Evolutionary conservation across 2,888 invertebrate genomes (phyloP).

Genomic region (Arge pagana): DNA sequence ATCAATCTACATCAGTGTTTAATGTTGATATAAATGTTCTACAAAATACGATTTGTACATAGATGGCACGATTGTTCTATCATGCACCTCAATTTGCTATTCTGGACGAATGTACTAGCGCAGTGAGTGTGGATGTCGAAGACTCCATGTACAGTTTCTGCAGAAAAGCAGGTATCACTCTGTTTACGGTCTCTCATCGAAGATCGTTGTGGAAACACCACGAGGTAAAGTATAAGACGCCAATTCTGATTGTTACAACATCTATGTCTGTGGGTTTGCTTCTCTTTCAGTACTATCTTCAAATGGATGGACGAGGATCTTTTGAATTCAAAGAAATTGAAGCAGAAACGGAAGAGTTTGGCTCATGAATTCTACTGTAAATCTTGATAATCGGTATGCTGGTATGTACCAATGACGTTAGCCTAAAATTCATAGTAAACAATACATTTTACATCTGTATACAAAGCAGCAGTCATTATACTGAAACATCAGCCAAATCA

Average conservation of each 20-base stretch:
- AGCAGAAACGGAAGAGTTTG: constrained; percentile 86
- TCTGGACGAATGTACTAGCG: constrained; percentile 97
- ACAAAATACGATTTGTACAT: too few relatives aligned
- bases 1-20: constrained; percentile 10
- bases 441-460: too few relatives aligned
- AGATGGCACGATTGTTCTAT: constrained; percentile 97
- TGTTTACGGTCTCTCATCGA: constrained; percentile 97
- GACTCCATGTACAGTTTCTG: constrained; percentile 97
- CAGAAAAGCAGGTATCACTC: constrained; percentile 79
- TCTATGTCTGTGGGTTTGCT: background rate
- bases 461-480: too few relatives aligned
- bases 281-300: constrained; percentile 75
- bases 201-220: constrained; percentile 98
- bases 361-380: constrained; percentile 72
- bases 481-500: too few relatives aligned
- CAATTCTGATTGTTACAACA: background rate
- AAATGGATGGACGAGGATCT: constrained; percentile 93
- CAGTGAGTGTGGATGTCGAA: constrained; percentile 98
- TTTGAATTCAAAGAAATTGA: constrained; percentile 89
- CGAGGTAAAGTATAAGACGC: constrained; percentile 64
- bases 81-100: constrained; percentile 98
- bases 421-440: too few relatives aligned
- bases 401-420: constrained; percentile 19
- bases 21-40: background rate
- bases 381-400: constrained; percentile 1